Percentiles rank a stretch among this genome's conserved stretches.
Conservation (phyloP, 2,888 invertebrate species). For the Steromphala cineraria region DNA sequence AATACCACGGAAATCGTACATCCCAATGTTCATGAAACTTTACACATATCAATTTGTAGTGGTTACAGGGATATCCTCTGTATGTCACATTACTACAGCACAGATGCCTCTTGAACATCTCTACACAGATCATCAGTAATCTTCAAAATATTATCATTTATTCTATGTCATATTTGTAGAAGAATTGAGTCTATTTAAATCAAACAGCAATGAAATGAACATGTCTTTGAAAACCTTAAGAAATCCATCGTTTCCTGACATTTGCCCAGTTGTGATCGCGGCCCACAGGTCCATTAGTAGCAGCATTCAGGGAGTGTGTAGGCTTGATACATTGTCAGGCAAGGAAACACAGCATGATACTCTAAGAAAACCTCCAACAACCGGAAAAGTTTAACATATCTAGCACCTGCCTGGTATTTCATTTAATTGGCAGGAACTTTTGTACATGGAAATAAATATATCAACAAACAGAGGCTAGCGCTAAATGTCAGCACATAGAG, state of each 20-base stretch:
- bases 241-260: not conserved
- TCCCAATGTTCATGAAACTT: no score
- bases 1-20: no score
- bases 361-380: not conserved
- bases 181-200: no score
- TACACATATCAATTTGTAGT: no score
- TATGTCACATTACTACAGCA: no score
- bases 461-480: not conserved
- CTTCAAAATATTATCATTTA: no score
- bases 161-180: no score
- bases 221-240: no score
- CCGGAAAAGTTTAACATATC: not conserved
- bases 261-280: not conserved
- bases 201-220: no score
- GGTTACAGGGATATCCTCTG: no score
- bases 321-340: not conserved
- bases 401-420: not conserved
- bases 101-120: no score
- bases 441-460: not conserved
- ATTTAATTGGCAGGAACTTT: not conserved
- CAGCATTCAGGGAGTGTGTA: not conserved
- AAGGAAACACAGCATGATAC: not conserved
- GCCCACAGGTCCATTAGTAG: not conserved
- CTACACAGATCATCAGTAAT: no score
- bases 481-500: not conserved